Evolutionary conservation across 92 coral and sea anemone species (phyloP).

Genomic region (Diadumene lineata): DNA sequence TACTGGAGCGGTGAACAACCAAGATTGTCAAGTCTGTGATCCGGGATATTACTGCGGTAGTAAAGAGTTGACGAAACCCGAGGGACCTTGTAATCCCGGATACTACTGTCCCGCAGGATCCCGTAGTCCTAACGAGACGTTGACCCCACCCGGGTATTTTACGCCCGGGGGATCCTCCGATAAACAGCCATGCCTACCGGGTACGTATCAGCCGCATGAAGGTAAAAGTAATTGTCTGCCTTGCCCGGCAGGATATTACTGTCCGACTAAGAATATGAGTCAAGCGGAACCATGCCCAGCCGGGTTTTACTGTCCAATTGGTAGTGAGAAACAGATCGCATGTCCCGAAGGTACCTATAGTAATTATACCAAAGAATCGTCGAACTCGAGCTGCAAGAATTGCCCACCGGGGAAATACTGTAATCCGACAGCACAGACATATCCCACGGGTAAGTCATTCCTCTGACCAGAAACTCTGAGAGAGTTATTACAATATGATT

Average conservation of each 20-base stretch:
- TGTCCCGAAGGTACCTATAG: constrained; percentile 93
- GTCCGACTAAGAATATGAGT: constrained; percentile 89
- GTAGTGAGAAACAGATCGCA: constrained; percentile 83
- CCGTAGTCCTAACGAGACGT: constrained; percentile 67
- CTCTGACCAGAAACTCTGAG: too few species aligned
- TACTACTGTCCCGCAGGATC: constrained; percentile 90
- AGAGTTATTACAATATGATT: too few species aligned
- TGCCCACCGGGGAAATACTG: constrained; percentile 87
- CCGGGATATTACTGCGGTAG: constrained; percentile 89
- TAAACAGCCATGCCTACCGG: constrained; percentile 91
- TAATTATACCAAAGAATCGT: constrained; percentile 68
- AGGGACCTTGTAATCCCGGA: constrained; percentile 92
- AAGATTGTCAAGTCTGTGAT: constrained; percentile 86
- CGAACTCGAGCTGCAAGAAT: constrained; percentile 80
- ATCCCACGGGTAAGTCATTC: constrained; percentile 96
- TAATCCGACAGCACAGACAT: constrained; percentile 85
- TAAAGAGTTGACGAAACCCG: constrained; percentile 79
- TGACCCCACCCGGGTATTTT: constrained; percentile 83
- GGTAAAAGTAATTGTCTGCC: constrained; percentile 76
- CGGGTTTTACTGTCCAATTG: constrained; percentile 92
- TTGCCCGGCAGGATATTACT: constrained; percentile 80
- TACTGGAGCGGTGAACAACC: constrained; percentile 94
- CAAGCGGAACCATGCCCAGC: constrained; percentile 48
- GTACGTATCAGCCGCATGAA: constrained; percentile 85
- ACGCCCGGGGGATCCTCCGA: constrained; percentile 86